Base-by-base conservation (phyloP, 2,888 invertebrate species). In the Cremastinae sp. region DNA sequence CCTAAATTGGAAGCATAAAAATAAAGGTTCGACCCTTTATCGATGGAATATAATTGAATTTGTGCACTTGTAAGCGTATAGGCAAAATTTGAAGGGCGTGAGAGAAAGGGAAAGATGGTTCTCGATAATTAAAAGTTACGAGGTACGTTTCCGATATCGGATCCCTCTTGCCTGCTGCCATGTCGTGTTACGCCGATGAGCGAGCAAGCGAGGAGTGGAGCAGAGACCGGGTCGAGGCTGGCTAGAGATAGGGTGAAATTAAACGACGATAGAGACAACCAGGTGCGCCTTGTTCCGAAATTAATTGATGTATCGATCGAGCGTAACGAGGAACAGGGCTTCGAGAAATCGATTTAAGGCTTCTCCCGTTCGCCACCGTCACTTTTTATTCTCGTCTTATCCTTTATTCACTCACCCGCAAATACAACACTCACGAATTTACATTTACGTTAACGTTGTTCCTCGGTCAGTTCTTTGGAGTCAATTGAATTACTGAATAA, bases 231-330 rank as follows among this genome's bases (percentile, higher is more conserved):
- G n/a, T n/a, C n/a, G n/a, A n/a, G n/a, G n/a, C n/a, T n/a, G n/a
- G n/a, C n/a, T n/a, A n/a, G n/a, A n/a, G 62, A 73, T 64, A 56
- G 72, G 75, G 66, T 58, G 71, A 76, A 64, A 12, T 36, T 47
- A 53, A 69, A 73, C 47, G 69, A 54, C 58, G 62, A 62, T 58
- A 64, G 59, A 61, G 72, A n/a, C n/a, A n/a, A 28, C 75, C 75
- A 75, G 75, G 75, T 75, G 80, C 78, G 78, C 83, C 78, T 83
- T 85, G 69, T 56, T 84, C 80, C 82, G 74, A 84, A 87, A 87
- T 87, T 85, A 87, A 86, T 86, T 85, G 86, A 86, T 82, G 80
- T 64, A 73, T 76, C 76, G 76, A 76, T 76, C 69, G 62, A n/a
- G 72, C 7, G 36, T 10, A 43, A 49, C 49, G 16, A 28, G 18